Conservation (phyloP, 2,888 invertebrate genomes). For the Stegana nigrithorax region DNA sequence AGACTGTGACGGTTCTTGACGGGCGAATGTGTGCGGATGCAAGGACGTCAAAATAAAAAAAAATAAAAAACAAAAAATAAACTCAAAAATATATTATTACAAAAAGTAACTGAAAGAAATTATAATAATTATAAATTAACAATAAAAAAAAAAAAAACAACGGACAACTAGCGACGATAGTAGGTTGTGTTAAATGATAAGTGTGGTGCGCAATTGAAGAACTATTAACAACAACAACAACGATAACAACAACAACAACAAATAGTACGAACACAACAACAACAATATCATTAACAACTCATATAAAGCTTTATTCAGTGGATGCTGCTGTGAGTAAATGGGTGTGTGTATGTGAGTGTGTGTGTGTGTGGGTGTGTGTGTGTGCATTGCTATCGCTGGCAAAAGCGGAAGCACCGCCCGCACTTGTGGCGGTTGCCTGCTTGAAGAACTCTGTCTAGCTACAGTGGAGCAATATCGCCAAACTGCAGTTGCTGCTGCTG, state of each 20-base stretch:
- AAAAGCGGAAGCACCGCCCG: background rate
- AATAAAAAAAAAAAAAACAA: no score
- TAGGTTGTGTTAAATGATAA: no score
- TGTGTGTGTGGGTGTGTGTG: no score
- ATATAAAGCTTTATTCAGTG: slow-evolving; percentile 6
- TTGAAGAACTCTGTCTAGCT: background rate
- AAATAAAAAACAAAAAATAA: background rate
- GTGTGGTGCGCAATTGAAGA: no score
- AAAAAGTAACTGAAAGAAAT: no score
- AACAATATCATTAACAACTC: background rate
- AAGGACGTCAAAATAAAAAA: background rate
- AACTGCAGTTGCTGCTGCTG: background rate
- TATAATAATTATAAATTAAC: no score
- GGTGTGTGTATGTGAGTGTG: slow-evolving; percentile 2
- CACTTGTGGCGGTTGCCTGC: background rate
- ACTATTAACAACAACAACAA: background rate
- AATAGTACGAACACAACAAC: no score
- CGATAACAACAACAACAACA: background rate
- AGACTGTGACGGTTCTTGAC: slow-evolving; percentile 14
- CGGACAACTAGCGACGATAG: no score
- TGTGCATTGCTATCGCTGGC: background rate
- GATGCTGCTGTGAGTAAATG: background rate
- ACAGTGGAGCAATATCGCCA: slow-evolving; percentile 11
- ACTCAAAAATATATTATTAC: no score
- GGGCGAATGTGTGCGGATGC: background rate